Evolutionary conservation across 2,888 invertebrate genomes (phyloP), one percentile per base, ranked within the genome.

Genomic region (Andrena trimmerana): DNA sequence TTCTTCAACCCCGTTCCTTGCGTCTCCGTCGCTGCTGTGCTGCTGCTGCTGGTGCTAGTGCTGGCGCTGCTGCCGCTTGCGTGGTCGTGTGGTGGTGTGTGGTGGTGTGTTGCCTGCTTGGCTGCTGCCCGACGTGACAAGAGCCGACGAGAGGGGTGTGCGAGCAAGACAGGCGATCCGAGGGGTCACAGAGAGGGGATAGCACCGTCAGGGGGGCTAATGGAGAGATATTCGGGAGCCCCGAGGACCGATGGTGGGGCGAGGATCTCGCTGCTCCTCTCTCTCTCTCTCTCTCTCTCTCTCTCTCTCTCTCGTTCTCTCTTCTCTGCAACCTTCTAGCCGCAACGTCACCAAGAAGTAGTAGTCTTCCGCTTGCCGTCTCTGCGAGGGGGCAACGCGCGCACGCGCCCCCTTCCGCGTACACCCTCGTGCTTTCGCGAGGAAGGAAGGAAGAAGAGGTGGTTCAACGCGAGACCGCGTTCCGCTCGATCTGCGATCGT

Each of bases 191-290:
- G 91, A 91, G 92, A 90, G 91, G 91, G 91, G 89, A 89, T 88
- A 87, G 86, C 88, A 89, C 86, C 89, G 90, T 90, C 90, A 90
- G 91, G 92, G 92, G 93, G 93, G 92, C 93, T 93, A 94, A 94
- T 94, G 94, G 94, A 93, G 94, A 94, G 92, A 94, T 94, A 93
- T 94, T 94, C 91, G 92, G 92, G 90, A 92, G 91, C 91, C 89
- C 88, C 83, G 90, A 80, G 78, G 70, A 67, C 48, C 67, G 84
- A 83, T 86, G 89, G 92, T 90, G 90, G 92, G 91, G 92, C 88
- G 90, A 89, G 90, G 89, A 85, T 71, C 83, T 66, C 66, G 71
- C 65, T 76, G 67, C 54, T 69, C 80, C 72, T 84, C 84, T 83
- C 84, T 77, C 84, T 76, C 79, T 52, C 52, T 31, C 31, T 31